These are phyloP conservation scores for Aurelia sp. DNA, from an alignment of 30 jellyfish, hydroid and myxozoan species.

Conservation along the genomic window DNA sequence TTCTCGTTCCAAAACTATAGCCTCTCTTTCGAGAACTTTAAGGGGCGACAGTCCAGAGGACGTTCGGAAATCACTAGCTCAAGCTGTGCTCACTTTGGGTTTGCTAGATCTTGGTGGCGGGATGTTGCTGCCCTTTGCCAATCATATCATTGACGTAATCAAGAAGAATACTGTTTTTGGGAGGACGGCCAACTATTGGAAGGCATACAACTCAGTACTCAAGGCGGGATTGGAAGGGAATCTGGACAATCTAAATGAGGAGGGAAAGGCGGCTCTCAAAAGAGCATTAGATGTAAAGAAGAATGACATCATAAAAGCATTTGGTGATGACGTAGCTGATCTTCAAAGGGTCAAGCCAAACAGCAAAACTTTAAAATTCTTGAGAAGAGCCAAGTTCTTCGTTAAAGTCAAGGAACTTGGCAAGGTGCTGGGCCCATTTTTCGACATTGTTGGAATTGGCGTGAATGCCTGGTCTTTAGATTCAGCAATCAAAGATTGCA, in stretches of 20 bases:
- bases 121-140: slow-evolving; percentile 6
- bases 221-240: background rate
- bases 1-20: background rate
- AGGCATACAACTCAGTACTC: background rate
- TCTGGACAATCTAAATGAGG: background rate
- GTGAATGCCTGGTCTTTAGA: slow-evolving; percentile 10
- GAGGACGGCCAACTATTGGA: background rate
- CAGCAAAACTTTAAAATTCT: slow-evolving; percentile 1
- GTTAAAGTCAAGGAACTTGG: slow-evolving; percentile 6
- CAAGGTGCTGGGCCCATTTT: slow-evolving; percentile 19
- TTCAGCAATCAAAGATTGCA: slow-evolving; percentile 2
- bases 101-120: slow-evolving; percentile 38
- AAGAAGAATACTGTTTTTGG: background rate
- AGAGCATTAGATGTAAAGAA: background rate
- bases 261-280: background rate
- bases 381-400: slow-evolving; percentile 18
- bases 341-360: background rate
- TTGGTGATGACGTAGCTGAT: background rate
- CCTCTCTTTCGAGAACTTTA: background rate
- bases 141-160: slow-evolving; percentile 14
- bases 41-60: slow-evolving; percentile 8
- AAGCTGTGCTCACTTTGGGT: slow-evolving; percentile 10
- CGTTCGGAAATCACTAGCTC: background rate
- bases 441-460: slow-evolving; percentile 20
- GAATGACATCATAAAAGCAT: background rate